Conservation (phyloP, 1,140 invertebrate species). For the Schlechtendalia chinensis region DNA sequence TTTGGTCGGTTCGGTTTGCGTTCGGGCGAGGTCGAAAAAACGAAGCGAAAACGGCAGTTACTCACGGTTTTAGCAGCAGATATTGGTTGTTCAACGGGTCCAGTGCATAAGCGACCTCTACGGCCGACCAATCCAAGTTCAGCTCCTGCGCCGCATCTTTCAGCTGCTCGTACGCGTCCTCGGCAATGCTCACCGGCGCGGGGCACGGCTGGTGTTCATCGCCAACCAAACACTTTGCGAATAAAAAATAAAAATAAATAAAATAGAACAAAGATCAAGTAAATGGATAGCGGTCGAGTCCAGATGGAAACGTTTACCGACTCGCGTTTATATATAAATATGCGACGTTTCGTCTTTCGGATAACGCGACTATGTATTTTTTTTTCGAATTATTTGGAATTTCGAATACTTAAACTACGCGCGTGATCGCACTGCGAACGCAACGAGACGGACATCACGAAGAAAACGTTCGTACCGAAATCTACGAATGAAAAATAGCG, state of each 20-base stretch:
- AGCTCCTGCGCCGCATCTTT: conserved; percentile 42
- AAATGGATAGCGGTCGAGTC: neutral
- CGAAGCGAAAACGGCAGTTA: neutral
- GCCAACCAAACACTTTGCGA: conserved; percentile 45
- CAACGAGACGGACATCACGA: too few species aligned
- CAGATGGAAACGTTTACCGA: neutral
- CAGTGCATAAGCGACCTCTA: conserved; percentile 17
- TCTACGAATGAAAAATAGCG: too few species aligned
- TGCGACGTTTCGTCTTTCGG: too few species aligned
- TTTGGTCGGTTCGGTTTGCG: too few species aligned
- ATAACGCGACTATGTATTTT: too few species aligned
- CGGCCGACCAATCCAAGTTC: conserved; percentile 43
- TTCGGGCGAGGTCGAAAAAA: too few species aligned
- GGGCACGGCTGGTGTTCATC: conserved; percentile 48
- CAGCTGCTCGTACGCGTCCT: conserved; percentile 41
- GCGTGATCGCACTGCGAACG: too few species aligned
- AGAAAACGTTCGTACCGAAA: too few species aligned
- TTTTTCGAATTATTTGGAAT: too few species aligned
- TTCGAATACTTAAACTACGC: too few species aligned
- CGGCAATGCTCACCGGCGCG: conserved; percentile 27
- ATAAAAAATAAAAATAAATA: neutral
- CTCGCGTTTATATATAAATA: too few species aligned
- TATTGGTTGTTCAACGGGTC: conserved; percentile 33
- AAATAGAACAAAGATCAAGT: neutral
- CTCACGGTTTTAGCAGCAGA: conserved; percentile 25